Percentiles rank a stretch among this genome's conserved stretches.
phyloP scores from a whole-genome alignment of 2,888 invertebrate genomes.

The Sesia apiformis region DNA sequence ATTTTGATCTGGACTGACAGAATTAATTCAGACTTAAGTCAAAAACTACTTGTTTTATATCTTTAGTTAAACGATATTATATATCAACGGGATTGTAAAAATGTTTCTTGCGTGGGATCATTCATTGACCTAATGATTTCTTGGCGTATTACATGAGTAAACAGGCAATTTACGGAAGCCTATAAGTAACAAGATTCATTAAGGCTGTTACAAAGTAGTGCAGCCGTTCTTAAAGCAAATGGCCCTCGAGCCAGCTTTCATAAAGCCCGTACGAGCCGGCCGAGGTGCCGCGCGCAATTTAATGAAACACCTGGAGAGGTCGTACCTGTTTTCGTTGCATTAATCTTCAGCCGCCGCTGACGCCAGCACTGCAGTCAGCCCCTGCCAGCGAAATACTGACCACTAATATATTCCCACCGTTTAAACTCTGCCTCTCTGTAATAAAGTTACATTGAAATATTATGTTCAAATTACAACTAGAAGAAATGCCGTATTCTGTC shows the following conservation, averaged over 20 bases:
- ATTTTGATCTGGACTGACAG: too few relatives aligned
- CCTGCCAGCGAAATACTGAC: conserved; percentile 3
- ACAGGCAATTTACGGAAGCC: conserved; percentile 69
- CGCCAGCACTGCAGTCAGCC: conserved; percentile 1
- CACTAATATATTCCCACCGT: conserved; percentile 8
- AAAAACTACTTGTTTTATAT: too few relatives aligned
- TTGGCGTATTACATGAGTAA: conserved; percentile 46
- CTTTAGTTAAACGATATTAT: too few relatives aligned
- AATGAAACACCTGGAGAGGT: conserved; percentile 74
- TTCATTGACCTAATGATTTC: conserved; percentile 2
- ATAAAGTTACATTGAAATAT: too few relatives aligned
- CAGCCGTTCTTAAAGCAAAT: conserved; percentile 72
- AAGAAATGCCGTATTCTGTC: too few relatives aligned
- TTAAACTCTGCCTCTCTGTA: too few relatives aligned
- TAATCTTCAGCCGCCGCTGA: conserved; percentile 32
- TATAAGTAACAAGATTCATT: conserved; percentile 75
- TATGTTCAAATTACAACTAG: too few relatives aligned
- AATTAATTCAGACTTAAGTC: too few relatives aligned
- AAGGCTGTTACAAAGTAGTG: conserved; percentile 72
- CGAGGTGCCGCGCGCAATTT: conserved; percentile 65
- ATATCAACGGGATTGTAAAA: too few relatives aligned
- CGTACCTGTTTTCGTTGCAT: conserved; percentile 66
- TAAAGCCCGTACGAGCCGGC: conserved; percentile 65
- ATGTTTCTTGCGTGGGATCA: too few relatives aligned
- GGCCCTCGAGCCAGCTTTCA: conserved; percentile 70